Conservation (phyloP, 2,888 invertebrate species). For the Aporophyla lueneburgensis region DNA sequence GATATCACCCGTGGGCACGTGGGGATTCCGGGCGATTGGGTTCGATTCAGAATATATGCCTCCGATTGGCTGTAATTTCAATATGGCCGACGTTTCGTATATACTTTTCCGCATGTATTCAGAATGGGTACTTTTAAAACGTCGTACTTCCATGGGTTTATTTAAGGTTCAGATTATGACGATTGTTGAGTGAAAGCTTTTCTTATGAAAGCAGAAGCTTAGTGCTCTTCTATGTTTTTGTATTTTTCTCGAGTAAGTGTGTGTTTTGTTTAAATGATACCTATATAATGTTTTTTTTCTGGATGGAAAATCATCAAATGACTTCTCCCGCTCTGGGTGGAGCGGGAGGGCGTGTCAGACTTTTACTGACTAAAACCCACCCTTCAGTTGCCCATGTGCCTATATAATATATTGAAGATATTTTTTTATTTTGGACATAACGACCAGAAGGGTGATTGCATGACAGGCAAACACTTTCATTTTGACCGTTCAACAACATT, state of each 20-base stretch:
- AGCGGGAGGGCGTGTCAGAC: no score
- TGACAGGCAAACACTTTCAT: no score
- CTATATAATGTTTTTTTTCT: no score
- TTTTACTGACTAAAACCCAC: no score
- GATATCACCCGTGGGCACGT: conserved; percentile 50
- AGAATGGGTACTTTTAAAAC: not conserved
- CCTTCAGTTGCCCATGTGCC: no score
- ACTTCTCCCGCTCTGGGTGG: no score
- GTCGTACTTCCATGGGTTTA: not conserved
- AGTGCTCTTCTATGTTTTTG: no score
- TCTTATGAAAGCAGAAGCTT: not conserved
- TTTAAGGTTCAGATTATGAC: not conserved
- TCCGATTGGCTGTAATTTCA: conserved; percentile 48
- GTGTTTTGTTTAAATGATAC: no score
- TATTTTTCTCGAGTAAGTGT: no score
- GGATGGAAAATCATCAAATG: no score
- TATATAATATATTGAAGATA: not conserved
- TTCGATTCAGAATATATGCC: conserved; percentile 41
- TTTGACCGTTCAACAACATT: no score
- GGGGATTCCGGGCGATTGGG: conserved; percentile 56
- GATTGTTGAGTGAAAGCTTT: not conserved
- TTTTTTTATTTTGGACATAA: not conserved
- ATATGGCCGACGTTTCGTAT: conserved; percentile 37
- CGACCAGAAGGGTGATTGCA: no score
- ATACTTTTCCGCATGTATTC: conserved; percentile 3